Conservation (phyloP, 2,888 invertebrate genomes). For the Trilocha varians region DNA sequence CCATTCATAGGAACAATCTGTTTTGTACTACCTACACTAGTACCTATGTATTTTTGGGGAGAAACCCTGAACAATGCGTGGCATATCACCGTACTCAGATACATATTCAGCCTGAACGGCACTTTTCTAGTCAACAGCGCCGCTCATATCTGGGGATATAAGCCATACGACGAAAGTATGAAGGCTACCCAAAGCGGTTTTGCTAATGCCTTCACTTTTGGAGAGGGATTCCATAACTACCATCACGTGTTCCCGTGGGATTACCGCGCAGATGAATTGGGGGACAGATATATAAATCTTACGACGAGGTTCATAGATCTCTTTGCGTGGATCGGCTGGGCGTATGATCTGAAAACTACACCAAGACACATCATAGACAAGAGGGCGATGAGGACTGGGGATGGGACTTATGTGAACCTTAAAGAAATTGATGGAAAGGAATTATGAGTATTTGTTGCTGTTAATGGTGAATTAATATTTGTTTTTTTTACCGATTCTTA, state of each 20-base stretch:
- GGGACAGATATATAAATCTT: conserved; percentile 32
- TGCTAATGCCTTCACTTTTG: conserved; percentile 22
- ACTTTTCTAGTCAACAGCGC: conserved; percentile 79
- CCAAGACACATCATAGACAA: conserved; percentile 21
- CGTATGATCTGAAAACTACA: conserved; percentile 35
- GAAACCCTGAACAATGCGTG: conserved; percentile 60
- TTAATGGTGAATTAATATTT: too few species aligned
- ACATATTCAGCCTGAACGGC: conserved; percentile 69
- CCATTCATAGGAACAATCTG: conserved; percentile 73
- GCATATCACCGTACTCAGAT: conserved; percentile 65
- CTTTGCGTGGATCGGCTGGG: conserved; percentile 40
- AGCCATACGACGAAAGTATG: conserved; percentile 52
- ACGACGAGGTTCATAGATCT: conserved; percentile 37
- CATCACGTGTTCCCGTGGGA: conserved; percentile 44
- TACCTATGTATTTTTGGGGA: conserved; percentile 75
- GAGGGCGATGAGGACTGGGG: conserved; percentile 30
- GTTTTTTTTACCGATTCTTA: too few species aligned
- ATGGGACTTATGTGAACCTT: conserved; percentile 20
- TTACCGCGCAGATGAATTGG: conserved; percentile 39
- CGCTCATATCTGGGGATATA: conserved; percentile 69
- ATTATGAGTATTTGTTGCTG: too few species aligned
- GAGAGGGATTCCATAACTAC: conserved; percentile 47
- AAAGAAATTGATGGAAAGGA: too few species aligned
- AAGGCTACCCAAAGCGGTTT: conserved; percentile 24
- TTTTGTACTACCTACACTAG: conserved; percentile 62